Evolutionary conservation across 2,113 vertebrate species (phyloP).

Genomic region (Eudorcas thomsonii): DNA sequence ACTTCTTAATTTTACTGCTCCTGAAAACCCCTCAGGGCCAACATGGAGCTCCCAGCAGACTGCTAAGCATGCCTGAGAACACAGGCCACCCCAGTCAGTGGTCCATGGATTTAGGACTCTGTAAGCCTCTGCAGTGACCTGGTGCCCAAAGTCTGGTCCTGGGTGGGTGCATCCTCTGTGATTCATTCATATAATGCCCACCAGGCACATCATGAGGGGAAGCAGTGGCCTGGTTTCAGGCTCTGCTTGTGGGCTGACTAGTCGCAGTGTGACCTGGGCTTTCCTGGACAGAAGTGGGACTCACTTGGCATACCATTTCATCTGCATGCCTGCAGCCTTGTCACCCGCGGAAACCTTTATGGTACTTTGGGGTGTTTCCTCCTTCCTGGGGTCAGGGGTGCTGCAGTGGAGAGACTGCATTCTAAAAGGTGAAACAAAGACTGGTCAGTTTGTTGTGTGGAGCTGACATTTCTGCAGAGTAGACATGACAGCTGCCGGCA

Average conservation of each 20-base stretch:
- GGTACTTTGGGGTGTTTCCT: background rate
- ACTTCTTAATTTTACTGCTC: background rate
- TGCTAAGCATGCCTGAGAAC: background rate
- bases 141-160: background rate
- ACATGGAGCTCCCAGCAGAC: fast-evolving
- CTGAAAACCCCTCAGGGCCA: background rate
- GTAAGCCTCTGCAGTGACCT: background rate
- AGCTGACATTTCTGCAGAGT: no score
- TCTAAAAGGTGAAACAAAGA: background rate
- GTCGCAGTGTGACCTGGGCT: background rate
- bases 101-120: background rate
- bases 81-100: background rate
- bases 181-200: no score
- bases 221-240: background rate
- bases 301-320: background rate
- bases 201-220: no score
- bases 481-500: fast-evolving
- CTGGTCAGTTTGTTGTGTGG: background rate
- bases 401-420: background rate
- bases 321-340: background rate
- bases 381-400: background rate
- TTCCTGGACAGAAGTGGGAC: background rate
- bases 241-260: background rate
- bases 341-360: no score
- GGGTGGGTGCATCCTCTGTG: background rate